These are phyloP conservation scores for Diplazon laetatorius DNA, from an alignment of 2,888 invertebrate species.

Conservation along the genomic window DNA sequence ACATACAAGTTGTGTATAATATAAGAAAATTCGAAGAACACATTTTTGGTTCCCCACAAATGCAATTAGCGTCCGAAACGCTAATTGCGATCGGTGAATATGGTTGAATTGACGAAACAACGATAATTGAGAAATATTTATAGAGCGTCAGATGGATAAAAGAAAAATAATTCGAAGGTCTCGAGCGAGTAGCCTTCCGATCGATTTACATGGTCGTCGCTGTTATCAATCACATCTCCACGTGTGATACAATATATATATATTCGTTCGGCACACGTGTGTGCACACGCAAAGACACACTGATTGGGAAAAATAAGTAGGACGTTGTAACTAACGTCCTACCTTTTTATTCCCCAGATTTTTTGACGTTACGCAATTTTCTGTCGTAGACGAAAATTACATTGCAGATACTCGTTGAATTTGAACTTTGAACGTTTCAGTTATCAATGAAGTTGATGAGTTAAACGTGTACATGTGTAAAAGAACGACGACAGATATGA, in stretches of 20 bases:
- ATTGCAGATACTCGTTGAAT: too few species aligned
- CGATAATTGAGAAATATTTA: conserved; percentile 8
- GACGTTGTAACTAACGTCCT: too few species aligned
- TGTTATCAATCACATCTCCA: conserved; percentile 1
- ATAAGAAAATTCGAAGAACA: too few species aligned
- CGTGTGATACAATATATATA: conserved; percentile 1
- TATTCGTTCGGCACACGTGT: not conserved
- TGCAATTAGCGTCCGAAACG: not conserved
- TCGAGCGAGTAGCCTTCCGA: not conserved
- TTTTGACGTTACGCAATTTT: not conserved
- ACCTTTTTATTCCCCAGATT: too few species aligned
- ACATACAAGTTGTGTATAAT: too few species aligned
- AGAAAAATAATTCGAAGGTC: not conserved
- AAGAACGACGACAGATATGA: too few species aligned
- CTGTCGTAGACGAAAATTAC: not conserved
- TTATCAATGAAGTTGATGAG: not conserved
- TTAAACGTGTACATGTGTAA: too few species aligned
- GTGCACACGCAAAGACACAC: not conserved
- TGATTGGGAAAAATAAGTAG: not conserved
- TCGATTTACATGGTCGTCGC: conserved; percentile 1
- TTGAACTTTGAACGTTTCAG: not conserved
- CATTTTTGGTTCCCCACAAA: too few species aligned
- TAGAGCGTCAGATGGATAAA: not conserved
- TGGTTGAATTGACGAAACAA: not conserved
- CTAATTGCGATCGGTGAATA: not conserved